A percentile compares a stretch with the other conserved stretches of the same genome.
These are phyloP conservation scores for Beroe forskalii DNA, from an alignment of 37 sponge, comb jelly and placozoan genomes.

Conservation along the genomic window DNA sequence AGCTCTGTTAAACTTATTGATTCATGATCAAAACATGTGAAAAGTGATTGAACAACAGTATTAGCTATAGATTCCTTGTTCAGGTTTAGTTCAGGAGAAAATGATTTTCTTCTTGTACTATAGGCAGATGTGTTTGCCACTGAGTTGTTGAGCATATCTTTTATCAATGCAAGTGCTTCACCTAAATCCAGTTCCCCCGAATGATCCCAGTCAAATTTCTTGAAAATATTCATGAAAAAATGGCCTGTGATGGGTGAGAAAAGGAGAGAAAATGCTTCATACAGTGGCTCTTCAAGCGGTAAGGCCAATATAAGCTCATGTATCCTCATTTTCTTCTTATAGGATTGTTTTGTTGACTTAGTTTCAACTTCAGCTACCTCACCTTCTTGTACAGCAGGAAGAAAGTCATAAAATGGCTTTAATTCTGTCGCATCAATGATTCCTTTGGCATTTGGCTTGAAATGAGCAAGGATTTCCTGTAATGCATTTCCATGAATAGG, in stretches of 20 bases:
- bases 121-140: slow-evolving; percentile 30
- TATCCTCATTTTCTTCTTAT: slow-evolving; percentile 43
- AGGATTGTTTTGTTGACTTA: not conserved
- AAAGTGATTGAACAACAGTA: slow-evolving; percentile 33
- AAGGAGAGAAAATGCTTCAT: slow-evolving; percentile 57
- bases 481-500: slow-evolving; percentile 5
- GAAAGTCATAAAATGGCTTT: not conserved
- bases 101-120: slow-evolving; percentile 32
- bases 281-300: slow-evolving; percentile 40
- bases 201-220: slow-evolving; percentile 3
- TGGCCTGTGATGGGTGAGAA: slow-evolving; percentile 51
- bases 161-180: slow-evolving; percentile 42
- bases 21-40: slow-evolving; percentile 47
- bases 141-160: slow-evolving; percentile 54
- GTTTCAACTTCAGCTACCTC: not conserved
- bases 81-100: not conserved
- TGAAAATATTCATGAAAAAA: slow-evolving; percentile 47
- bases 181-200: slow-evolving; percentile 19
- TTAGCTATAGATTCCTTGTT: not conserved
- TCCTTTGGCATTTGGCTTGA: slow-evolving; percentile 29
- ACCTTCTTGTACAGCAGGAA: not conserved
- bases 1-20: slow-evolving; percentile 30
- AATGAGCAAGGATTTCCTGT: slow-evolving; percentile 15
- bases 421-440: slow-evolving; percentile 23
- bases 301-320: slow-evolving; percentile 49